A percentile compares a stretch with the other conserved stretches of the same genome.
phyloP scores from a whole-genome alignment of 1,140 invertebrate species.

The Trissolcus basalis region DNA sequence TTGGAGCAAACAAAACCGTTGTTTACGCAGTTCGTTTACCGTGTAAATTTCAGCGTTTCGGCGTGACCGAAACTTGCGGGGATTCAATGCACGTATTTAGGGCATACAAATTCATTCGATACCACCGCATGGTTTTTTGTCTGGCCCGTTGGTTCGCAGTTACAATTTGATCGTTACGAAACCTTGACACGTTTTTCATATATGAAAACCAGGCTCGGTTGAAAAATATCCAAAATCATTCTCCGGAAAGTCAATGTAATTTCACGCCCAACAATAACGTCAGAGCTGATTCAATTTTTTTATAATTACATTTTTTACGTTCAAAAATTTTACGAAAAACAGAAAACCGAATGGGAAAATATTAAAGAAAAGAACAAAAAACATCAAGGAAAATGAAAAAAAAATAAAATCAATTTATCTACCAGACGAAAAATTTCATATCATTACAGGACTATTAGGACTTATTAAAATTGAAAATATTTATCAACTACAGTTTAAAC shows the following conservation, averaged over 20 bases:
- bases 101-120: slow-evolving; percentile 48
- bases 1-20: slow-evolving; percentile 69
- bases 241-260: slow-evolving; percentile 2
- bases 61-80: slow-evolving; percentile 25
- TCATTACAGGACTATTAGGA: no score
- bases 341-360: no score
- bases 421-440: no score
- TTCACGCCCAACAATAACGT: neutral
- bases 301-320: no score
- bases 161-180: slow-evolving; percentile 33
- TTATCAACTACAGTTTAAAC: no score
- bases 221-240: neutral
- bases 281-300: no score
- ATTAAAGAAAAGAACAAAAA: neutral
- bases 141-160: neutral
- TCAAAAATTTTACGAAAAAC: no score
- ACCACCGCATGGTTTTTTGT: slow-evolving; percentile 5
- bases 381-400: neutral
- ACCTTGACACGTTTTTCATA: slow-evolving; percentile 22
- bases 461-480: no score
- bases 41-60: slow-evolving; percentile 45
- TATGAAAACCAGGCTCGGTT: neutral
- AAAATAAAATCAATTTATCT: neutral
- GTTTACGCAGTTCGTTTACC: slow-evolving; percentile 68
- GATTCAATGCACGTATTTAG: slow-evolving; percentile 26